These are phyloP conservation scores for Streblospio benedicti DNA, from an alignment of 1,140 invertebrate species.

Conservation along the genomic window DNA sequence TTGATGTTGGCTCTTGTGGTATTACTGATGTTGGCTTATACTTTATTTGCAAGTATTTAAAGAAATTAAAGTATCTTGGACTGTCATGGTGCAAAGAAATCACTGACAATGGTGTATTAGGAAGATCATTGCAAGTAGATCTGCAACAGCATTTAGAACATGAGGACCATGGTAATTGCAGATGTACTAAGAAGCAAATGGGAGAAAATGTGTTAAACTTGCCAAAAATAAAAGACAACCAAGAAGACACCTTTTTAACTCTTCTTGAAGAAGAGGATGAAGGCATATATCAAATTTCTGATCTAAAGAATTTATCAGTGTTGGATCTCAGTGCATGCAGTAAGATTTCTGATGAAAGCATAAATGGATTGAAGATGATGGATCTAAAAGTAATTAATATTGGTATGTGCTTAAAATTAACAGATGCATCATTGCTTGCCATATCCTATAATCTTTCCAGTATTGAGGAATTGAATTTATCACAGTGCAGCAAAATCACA, in stretches of 20 bases:
- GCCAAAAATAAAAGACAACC: slow-evolving; percentile 49
- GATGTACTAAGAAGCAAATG: slow-evolving; percentile 25
- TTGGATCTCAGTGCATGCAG: slow-evolving; percentile 5
- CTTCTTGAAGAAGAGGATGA: slow-evolving; percentile 53
- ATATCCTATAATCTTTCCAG: slow-evolving; percentile 59
- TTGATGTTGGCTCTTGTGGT: slow-evolving; percentile 60
- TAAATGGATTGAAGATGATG: slow-evolving; percentile 56
- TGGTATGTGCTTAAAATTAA: slow-evolving; percentile 60
- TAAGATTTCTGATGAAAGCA: background rate
- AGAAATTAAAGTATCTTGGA: slow-evolving; percentile 53
- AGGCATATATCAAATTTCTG: slow-evolving; percentile 53
- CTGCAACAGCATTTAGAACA: slow-evolving; percentile 19
- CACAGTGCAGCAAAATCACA: slow-evolving; percentile 56
- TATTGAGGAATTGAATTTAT: slow-evolving; percentile 59
- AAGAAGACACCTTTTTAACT: too few species aligned
- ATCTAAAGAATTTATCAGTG: slow-evolving; percentile 17
- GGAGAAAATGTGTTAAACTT: slow-evolving; percentile 34
- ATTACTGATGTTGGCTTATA: slow-evolving; percentile 59
- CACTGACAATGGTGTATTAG: slow-evolving; percentile 57
- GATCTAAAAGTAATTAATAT: slow-evolving; percentile 57
- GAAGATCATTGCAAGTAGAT: slow-evolving; percentile 15
- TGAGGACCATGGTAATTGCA: slow-evolving; percentile 20
- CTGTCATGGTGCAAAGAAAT: slow-evolving; percentile 57
- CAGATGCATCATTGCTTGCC: slow-evolving; percentile 55
- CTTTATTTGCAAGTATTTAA: slow-evolving; percentile 53